These are phyloP conservation scores for Stramonita haemastoma DNA, from an alignment of 2,888 invertebrate genomes.

Conservation along the genomic window DNA sequence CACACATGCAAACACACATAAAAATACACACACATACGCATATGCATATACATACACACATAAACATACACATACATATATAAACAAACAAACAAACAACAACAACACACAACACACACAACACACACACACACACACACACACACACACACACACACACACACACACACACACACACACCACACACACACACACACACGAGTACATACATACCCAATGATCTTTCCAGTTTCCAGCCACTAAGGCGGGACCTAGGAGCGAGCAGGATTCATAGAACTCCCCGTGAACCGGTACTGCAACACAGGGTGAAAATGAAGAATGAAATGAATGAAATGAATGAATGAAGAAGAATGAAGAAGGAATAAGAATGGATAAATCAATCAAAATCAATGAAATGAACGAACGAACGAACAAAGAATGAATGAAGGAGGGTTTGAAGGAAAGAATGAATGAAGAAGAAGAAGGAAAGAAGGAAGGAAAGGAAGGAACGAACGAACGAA, in stretches of 20 bases:
- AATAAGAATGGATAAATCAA: not conserved
- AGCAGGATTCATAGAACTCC: slow-evolving; percentile 76
- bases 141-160: too few species aligned
- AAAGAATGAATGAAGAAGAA: not conserved
- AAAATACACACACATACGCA: not conserved
- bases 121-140: too few species aligned
- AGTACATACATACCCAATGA: slow-evolving; percentile 73
- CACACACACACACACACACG: not conserved
- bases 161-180: too few species aligned
- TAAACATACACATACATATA: not conserved
- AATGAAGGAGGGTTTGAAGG: not conserved
- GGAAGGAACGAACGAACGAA: not conserved
- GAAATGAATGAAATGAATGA: not conserved
- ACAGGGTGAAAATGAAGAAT: not conserved
- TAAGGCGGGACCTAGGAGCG: slow-evolving; percentile 74
- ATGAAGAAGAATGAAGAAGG: not conserved
- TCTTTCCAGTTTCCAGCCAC: slow-evolving; percentile 69
- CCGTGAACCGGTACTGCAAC: slow-evolving; percentile 74
- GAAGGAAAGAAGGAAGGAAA: not conserved
- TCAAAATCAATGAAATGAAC: too few species aligned
- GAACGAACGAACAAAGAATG: not conserved
- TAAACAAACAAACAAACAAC: too few species aligned
- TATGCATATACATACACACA: not conserved
- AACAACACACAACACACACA: too few species aligned
- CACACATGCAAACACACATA: not conserved